These are phyloP conservation scores for Sandelia bainsii DNA, from an alignment of 2,797 vertebrate genomes.

Conservation along the genomic window DNA sequence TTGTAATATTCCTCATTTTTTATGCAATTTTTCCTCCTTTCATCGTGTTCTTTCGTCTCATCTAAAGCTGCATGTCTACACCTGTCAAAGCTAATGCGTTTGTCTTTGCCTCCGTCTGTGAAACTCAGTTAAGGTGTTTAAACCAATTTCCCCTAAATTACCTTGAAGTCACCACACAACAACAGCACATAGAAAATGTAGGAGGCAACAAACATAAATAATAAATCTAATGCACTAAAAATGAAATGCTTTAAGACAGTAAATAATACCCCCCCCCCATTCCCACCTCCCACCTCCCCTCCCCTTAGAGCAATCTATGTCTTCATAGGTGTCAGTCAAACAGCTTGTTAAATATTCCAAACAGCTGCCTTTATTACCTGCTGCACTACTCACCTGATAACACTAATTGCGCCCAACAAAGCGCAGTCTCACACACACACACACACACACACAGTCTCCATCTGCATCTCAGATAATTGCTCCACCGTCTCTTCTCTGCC, in stretches of 20 bases:
- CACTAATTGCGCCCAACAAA: constrained; percentile 32
- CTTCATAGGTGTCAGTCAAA: constrained; percentile 22
- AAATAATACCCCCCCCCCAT: not conserved
- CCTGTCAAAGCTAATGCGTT: no score
- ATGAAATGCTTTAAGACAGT: not conserved
- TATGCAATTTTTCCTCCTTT: not conserved
- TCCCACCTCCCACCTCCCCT: no score
- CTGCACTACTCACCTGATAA: constrained; percentile 40
- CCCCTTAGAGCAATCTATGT: not conserved
- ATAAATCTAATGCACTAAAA: not conserved
- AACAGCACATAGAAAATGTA: not conserved
- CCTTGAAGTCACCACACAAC: no score
- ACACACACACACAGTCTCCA: not conserved
- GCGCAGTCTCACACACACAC: constrained; percentile 10
- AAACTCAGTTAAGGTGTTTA: no score
- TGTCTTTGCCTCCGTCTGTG: no score
- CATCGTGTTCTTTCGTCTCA: no score
- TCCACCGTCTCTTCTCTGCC: constrained; percentile 39
- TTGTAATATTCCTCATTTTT: not conserved
- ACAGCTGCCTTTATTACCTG: constrained; percentile 22
- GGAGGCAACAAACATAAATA: not conserved
- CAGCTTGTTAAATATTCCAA: constrained; percentile 38
- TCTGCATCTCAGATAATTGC: constrained; percentile 30
- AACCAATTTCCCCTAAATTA: no score
- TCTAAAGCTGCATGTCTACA: no score